These are phyloP conservation scores for Agapetus fuscipes DNA, from an alignment of 2,888 invertebrate species.

Conservation along the genomic window DNA sequence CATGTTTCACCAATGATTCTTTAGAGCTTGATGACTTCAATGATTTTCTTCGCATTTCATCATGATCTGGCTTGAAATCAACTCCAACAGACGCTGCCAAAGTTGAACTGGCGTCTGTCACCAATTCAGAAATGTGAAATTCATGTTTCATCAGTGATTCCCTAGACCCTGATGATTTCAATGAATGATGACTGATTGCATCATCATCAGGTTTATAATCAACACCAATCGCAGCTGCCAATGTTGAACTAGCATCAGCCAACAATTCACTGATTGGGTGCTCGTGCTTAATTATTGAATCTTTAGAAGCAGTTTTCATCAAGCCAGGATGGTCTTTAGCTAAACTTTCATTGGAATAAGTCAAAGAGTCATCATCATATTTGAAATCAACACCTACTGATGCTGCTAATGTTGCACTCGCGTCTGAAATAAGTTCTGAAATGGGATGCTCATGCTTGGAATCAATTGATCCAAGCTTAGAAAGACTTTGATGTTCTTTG, in stretches of 20 bases:
- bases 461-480: not conserved
- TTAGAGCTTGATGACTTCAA: constrained; percentile 4
- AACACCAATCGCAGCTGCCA: constrained; percentile 15
- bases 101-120: constrained; percentile 15
- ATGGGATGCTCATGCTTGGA: constrained; percentile 4
- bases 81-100: constrained; percentile 18
- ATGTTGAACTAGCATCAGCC: constrained; percentile 7
- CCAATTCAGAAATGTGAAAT: constrained; percentile 6
- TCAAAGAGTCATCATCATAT: too few relatives aligned
- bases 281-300: not conserved
- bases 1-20: constrained; percentile 7
- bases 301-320: not conserved
- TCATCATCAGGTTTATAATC: constrained; percentile 7
- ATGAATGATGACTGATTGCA: not conserved
- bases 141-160: constrained; percentile 7
- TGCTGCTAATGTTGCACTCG: constrained; percentile 16
- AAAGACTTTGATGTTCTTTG: constrained; percentile 2
- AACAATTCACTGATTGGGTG: constrained; percentile 4
- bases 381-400: constrained; percentile 3
- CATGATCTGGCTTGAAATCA: constrained; percentile 10
- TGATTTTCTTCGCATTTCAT: too few relatives aligned
- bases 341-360: too few relatives aligned
- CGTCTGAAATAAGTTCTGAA: constrained; percentile 14
- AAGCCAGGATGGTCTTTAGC: too few relatives aligned
- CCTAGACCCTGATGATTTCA: constrained; percentile 4